Percentiles rank a stretch among this genome's conserved stretches.
Evolutionary conservation across 2,888 invertebrate species (phyloP).

Genomic region (Stenotaenia linearis): DNA sequence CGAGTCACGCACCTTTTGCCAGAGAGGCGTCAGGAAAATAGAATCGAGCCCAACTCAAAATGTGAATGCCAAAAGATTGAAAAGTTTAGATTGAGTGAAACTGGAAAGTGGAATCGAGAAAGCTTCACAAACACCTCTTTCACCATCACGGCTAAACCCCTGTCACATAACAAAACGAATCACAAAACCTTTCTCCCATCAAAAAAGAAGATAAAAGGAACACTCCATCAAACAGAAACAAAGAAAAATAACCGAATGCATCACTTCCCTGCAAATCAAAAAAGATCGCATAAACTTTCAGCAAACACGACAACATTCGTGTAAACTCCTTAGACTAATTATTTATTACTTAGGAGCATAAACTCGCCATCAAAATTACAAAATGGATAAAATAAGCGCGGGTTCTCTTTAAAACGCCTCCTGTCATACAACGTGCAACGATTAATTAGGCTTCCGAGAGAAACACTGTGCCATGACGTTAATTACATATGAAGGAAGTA

Average conservation of each 20-base stretch:
- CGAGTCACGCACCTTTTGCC: conserved; percentile 1
- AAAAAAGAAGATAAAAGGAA: background rate
- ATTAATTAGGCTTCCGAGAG: background rate
- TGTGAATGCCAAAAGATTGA: background rate
- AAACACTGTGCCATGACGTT: background rate
- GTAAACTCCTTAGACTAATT: too few species aligned
- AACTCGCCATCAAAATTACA: background rate
- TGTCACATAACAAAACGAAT: background rate
- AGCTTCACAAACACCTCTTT: background rate
- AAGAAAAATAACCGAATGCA: background rate
- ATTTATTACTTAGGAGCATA: too few species aligned
- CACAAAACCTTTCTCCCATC: background rate
- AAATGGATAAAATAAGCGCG: background rate
- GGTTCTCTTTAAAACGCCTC: background rate
- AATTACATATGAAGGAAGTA: background rate
- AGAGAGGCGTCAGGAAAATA: background rate
- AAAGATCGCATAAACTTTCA: too few species aligned
- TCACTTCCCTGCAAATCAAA: too few species aligned
- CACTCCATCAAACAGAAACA: background rate
- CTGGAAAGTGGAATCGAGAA: background rate
- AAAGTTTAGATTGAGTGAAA: background rate
- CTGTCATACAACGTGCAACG: background rate
- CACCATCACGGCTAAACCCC: background rate
- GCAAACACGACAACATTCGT: too few species aligned
- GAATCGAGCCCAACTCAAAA: background rate